A percentile compares a stretch with the other conserved stretches of the same genome.
Evolutionary conservation across 2,888 invertebrate species (phyloP).

Genomic region (Schizotus pectinicornis): DNA sequence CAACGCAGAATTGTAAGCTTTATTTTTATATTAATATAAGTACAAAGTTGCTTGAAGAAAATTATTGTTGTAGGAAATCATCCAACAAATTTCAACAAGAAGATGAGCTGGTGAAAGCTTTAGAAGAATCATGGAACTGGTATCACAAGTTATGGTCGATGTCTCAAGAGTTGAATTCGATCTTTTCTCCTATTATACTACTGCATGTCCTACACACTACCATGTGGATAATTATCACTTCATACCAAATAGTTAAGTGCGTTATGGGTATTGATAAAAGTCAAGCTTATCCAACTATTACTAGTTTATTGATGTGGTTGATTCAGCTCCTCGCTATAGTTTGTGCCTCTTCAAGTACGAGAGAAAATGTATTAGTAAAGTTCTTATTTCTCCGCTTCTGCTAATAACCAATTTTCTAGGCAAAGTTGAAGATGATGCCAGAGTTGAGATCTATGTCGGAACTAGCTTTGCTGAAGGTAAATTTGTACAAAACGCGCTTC

Average conservation of each 20-base stretch:
- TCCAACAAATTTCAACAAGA: neutral
- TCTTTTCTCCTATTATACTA: neutral
- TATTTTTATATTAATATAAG: neutral
- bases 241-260: neutral
- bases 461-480: no score
- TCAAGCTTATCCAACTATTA: neutral
- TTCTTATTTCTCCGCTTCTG: neutral
- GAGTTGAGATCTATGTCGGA: neutral
- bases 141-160: slow-evolving; percentile 4
- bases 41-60: neutral
- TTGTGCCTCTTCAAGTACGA: neutral
- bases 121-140: neutral
- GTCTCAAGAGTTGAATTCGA: neutral
- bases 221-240: neutral
- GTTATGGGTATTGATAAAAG: neutral
- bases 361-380: neutral
- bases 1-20: neutral
- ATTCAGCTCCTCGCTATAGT: neutral
- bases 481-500: no score
- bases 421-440: neutral
- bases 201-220: neutral
- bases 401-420: no score
- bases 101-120: neutral
- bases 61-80: neutral
- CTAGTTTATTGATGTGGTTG: neutral